Base-by-base conservation (phyloP, 2,113 vertebrate genomes). In the Micronycteris hirsuta region DNA sequence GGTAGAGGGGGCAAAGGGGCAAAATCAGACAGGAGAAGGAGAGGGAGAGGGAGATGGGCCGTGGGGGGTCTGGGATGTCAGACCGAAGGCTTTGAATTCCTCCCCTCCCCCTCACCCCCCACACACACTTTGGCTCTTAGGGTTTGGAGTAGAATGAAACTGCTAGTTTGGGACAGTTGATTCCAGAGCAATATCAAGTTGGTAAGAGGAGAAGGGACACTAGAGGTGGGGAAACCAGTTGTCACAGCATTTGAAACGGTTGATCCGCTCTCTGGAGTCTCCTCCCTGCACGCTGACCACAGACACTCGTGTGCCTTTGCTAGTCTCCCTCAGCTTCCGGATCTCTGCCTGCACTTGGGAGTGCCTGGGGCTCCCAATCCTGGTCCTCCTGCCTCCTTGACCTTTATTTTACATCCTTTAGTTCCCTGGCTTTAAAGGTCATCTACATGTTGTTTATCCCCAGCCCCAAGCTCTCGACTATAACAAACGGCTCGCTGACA, bases 131-230 rank as follows among this genome's bases (percentile, higher is more conserved):
- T 15, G 15, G 43, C 20, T 28, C 5, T 26, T 24, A 24, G 22
- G n/a, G 31, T 87, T 92, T 89, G 45, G 71, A 96, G 58, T 8
- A 71, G 67, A 92, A 81, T 43, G 36, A 43, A 93, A n/a, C 16
- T 6, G 19, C 61, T 84, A 61, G 78, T 43, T 68, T 70, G 70
- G 74, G 58, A 82, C 31, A 65, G 11, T 1, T 71, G 80, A 4
- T 28, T 96, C 83, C 28, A 80, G 71, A 88, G 49, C 49, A 89
- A 24, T 58, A 67, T 19, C 54, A 45, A 65, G 73, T 49, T 1
- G 14, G 20, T 15, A 47, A 67, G 38, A 73, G 76, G 49, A 67
- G 68, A 33, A 28, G 43, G 71, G 65, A 63, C 68, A 45, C 47
- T 13, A 28, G 63, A 38, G 33, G 45, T 0, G 2, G 41, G 67